Base-by-base conservation (phyloP, 1,140 invertebrate genomes). In the Drosophila teissieri region DNA sequence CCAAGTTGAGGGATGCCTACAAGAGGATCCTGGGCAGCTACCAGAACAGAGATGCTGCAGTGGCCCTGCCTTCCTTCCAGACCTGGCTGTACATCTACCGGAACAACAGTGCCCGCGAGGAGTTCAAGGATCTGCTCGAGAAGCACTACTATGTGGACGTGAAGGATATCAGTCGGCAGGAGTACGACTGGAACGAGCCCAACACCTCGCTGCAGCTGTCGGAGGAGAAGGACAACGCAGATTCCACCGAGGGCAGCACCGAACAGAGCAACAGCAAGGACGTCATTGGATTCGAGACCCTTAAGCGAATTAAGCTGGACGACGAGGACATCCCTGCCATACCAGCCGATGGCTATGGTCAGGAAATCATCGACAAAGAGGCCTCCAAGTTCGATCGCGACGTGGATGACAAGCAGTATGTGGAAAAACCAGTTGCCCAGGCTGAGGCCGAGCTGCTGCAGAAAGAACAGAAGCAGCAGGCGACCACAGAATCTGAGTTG, bases 31-130 rank as follows among this genome's bases (percentile, higher is more conserved):
- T 94, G 91, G 90, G 93, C 40, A 92, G 93, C 42, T 94, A 93
- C 72, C 93, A 93, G 63, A 94, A 92, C 24, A 92, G 93, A n/a
- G 93, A 94, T 58, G 93, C 79, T 90, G 92, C 91, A 4, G 70
- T 72, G 14, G 92, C 51, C 92, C 93, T 79, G 69, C 94, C 94
- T 14, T 94, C 95, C 70, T 93, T 95, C 73, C 94, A 94, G 82
- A 95, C 94, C 62, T 95, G 93, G 93, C 94, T 95, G 76, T 95
- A 95, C 69, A 93, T 95, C 44, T 95, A 95, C 78, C 94, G 94
- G 76, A 95, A 95, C 58, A 93, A 94, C 73, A 94, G 94, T 0
- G 93, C 94, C 2, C 93, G 94, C 58, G 93, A 94, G 42, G 93
- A 94, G 24, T 95, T 94, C 57, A 94, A 94, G 76, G 92, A 93